Conservation (phyloP, 2,113 vertebrate genomes). For the Numida meleagris region DNA sequence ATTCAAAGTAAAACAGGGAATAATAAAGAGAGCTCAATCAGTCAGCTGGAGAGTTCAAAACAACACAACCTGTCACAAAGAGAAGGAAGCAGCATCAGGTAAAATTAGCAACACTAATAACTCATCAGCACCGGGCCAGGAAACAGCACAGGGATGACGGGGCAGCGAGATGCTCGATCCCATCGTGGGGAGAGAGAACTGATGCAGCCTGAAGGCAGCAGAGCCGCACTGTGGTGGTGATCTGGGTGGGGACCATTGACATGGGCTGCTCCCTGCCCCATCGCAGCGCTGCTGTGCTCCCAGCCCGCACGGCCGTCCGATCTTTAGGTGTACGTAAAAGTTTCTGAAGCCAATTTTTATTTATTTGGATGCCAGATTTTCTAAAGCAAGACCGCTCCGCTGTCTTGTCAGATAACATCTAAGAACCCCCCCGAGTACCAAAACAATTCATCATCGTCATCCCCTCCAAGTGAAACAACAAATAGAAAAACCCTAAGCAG, state of each 20-base stretch:
- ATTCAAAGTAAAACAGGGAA: not conserved
- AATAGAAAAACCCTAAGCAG: not conserved
- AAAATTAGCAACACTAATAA: constrained; percentile 68
- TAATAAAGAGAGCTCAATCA: constrained; percentile 59
- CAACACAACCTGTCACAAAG: constrained; percentile 8
- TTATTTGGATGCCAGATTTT: not conserved
- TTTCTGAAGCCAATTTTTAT: not conserved
- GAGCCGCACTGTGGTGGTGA: not conserved
- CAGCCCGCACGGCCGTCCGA: rapidly evolving
- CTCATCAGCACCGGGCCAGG: constrained; percentile 2
- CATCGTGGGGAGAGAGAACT: not conserved
- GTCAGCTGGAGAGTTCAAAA: constrained; percentile 57
- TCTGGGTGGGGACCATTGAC: not conserved
- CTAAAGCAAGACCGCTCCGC: not conserved
- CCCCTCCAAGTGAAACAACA: not conserved
- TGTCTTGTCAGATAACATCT: not conserved
- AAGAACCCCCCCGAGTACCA: not conserved
- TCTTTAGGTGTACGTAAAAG: not conserved
- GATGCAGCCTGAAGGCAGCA: not conserved
- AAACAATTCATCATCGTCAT: not conserved
- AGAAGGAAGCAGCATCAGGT: constrained; percentile 46
- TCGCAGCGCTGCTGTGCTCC: not conserved
- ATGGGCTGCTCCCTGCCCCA: rapidly evolving
- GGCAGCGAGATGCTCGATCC: not conserved
- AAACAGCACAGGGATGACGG: constrained; percentile 3